Evolutionary conservation across 2,797 vertebrate genomes (phyloP), one percentile per base, ranked within the genome.

Genomic region (Podarcis siculus): DNA sequence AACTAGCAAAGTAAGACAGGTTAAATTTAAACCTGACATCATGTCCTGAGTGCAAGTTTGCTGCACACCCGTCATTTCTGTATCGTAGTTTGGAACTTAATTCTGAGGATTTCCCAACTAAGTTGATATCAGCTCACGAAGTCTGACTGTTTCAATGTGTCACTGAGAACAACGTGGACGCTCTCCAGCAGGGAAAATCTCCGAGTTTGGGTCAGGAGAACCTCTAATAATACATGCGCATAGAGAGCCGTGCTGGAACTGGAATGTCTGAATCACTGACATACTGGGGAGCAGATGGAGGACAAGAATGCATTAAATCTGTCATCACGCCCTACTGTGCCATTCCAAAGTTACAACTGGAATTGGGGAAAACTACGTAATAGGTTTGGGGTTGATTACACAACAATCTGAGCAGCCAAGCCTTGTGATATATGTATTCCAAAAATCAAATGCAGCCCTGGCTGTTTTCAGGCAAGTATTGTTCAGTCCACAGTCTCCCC

Each of bases 271-370:
- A 90, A 85, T 90, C 86, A 85, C 49, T 69, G 82, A 78, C 91
- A 82, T 32, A 78, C 86, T 85, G 19, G 85, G 61, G 76, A 93
- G 85, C 92, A 91, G 23, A 79, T 86, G 80, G 58, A 92, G 72
- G 66, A 90, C 75, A 91, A 72, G 61, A 82, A 37, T 35, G 27
- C 37, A 90, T 71, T 93, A 92, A 89, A 92, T 78, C 91, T 91
- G 88, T 90, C 88, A 89, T 83, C 80, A 1, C 39, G 92, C 58
- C 85, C 32, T 82, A 17, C 72, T 90, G 86, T 66, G 84, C 92
- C 88, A 30, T 92, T 93, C 90, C 91, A 90, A 90, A 94, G 58
- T 77, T 80, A 90, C 94, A 93, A 81, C 88, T 86, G 82, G 88
- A 58, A 90, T 92, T 92, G 77, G 85, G 64, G 81, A 80, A 92